These are phyloP conservation scores for Meandrusa payeni DNA, from an alignment of 2,888 invertebrate genomes.

Conservation along the genomic window DNA sequence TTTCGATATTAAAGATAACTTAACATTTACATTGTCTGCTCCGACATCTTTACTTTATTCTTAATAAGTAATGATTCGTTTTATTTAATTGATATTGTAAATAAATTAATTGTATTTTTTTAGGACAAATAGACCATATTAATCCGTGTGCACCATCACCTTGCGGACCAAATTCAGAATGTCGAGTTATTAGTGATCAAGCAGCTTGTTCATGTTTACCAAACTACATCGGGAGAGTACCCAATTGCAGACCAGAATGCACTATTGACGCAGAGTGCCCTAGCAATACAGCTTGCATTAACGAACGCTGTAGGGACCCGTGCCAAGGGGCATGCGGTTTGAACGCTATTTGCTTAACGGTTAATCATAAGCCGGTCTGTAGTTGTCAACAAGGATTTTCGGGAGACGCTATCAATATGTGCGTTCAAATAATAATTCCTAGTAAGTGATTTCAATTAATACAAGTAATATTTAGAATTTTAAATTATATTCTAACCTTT, in stretches of 20 bases:
- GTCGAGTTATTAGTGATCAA: constrained; percentile 88
- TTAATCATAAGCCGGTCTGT: constrained; percentile 90
- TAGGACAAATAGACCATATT: constrained; percentile 44
- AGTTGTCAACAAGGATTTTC: constrained; percentile 91
- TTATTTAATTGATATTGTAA: no score
- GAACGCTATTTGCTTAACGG: constrained; percentile 90
- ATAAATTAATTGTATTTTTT: constrained; percentile 29
- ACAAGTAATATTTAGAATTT: background rate
- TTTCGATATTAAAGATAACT: no score
- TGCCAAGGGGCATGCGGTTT: constrained; percentile 89
- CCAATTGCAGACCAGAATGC: constrained; percentile 93
- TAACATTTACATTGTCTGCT: no score
- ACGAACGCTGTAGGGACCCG: constrained; percentile 91
- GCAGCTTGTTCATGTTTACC: constrained; percentile 92
- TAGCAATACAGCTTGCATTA: constrained; percentile 89
- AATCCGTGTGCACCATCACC: constrained; percentile 91
- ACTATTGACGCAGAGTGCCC: constrained; percentile 90
- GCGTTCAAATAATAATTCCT: constrained; percentile 78
- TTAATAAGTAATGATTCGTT: no score
- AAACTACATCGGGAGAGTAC: constrained; percentile 91
- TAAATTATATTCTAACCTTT: background rate
- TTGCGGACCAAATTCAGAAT: constrained; percentile 91
- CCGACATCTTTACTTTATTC: no score
- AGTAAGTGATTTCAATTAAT: constrained; percentile 49
- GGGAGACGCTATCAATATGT: constrained; percentile 88